These are phyloP conservation scores for Lipophrys pholis DNA, from an alignment of 2,113 vertebrate species.

Conservation along the genomic window DNA sequence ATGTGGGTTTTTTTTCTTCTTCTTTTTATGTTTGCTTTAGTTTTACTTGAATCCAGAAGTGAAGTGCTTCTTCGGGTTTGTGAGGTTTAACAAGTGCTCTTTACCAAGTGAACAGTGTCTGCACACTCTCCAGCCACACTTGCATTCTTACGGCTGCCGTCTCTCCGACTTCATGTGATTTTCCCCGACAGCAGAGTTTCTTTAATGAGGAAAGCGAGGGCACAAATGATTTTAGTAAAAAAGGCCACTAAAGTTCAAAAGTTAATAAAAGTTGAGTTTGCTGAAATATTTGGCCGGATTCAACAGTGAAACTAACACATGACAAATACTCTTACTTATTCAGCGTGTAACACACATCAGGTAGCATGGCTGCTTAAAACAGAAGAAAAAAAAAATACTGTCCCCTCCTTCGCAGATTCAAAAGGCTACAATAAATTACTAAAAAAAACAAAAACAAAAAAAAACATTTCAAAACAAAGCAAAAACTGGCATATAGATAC, in stretches of 20 bases:
- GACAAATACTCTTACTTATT: constrained; percentile 67
- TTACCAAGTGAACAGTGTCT: constrained; percentile 36
- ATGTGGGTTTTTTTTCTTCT: too few relatives aligned
- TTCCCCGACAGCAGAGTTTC: too few relatives aligned
- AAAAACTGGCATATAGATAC: constrained; percentile 44
- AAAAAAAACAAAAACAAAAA: constrained; percentile 67
- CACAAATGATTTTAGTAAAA: constrained; percentile 11
- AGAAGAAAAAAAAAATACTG: constrained; percentile 76
- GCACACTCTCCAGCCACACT: constrained; percentile 11
- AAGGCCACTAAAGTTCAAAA: constrained; percentile 60
- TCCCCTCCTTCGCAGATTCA: constrained; percentile 73
- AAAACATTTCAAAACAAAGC: constrained; percentile 38
- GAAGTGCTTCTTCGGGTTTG: constrained; percentile 54
- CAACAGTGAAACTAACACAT: constrained; percentile 25
- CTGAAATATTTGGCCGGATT: constrained; percentile 62
- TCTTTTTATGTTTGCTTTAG: too few relatives aligned
- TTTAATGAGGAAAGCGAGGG: too few relatives aligned
- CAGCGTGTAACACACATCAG: constrained; percentile 44
- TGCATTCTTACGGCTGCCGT: background rate
- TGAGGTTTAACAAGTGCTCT: constrained; percentile 56
- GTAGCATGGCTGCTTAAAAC: constrained; percentile 54
- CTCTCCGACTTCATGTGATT: background rate
- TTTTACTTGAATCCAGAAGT: constrained; percentile 19
- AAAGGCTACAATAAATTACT: constrained; percentile 90
- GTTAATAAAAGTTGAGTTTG: constrained; percentile 36